These are phyloP conservation scores for Xenus cinereus DNA, from an alignment of 2,113 vertebrate species.

Conservation along the genomic window DNA sequence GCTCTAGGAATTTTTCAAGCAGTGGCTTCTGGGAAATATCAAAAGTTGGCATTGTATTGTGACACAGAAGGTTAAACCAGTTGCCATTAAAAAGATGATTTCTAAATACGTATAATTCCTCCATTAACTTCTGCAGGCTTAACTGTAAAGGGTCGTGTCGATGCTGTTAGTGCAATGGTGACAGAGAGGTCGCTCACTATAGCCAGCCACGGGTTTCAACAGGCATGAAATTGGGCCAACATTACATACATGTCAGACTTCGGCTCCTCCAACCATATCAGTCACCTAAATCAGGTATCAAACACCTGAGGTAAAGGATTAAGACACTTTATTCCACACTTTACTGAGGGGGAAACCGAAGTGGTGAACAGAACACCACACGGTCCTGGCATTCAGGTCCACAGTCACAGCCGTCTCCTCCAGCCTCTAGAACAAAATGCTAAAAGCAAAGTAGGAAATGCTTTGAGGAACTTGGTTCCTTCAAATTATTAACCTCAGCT, in stretches of 20 bases:
- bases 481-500: background rate
- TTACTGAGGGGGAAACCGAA: background rate
- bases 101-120: background rate
- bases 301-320: background rate
- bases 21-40: background rate
- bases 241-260: background rate
- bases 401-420: background rate
- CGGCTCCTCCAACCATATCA: background rate
- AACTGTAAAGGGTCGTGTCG: background rate
- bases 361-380: rapidly evolving
- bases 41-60: background rate
- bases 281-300: background rate
- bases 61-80: background rate
- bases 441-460: background rate
- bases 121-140: background rate
- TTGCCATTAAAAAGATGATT: background rate
- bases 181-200: background rate
- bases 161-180: rapidly evolving
- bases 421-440: background rate
- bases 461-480: background rate
- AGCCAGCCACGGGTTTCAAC: background rate
- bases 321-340: background rate
- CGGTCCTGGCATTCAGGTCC: background rate
- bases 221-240: background rate
- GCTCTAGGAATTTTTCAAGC: background rate